phyloP scores from a whole-genome alignment of 2,888 invertebrate genomes.

The Amphimallon solstitiale region DNA sequence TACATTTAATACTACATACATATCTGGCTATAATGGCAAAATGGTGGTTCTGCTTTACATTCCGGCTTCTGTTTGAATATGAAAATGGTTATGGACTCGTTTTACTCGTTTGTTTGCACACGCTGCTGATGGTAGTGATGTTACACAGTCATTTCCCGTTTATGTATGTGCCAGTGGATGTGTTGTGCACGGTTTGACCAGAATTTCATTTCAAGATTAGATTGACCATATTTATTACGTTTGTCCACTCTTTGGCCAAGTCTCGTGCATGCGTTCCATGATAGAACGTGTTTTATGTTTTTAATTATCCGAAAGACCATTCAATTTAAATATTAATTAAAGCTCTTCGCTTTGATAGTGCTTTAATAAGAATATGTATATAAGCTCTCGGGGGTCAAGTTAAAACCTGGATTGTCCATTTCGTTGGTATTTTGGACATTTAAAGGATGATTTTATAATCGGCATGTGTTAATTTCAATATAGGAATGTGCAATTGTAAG shows the following conservation, averaged over 20 bases:
- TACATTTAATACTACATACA: too few species aligned
- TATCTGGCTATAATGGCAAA: too few species aligned
- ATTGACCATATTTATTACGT: constrained; percentile 56
- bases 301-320: constrained; percentile 33
- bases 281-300: constrained; percentile 43
- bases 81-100: constrained; percentile 49
- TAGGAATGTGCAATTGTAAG: too few species aligned
- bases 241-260: constrained; percentile 41
- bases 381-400: too few species aligned
- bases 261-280: constrained; percentile 24
- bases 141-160: neutral
- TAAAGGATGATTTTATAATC: too few species aligned
- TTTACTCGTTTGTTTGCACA: constrained; percentile 45
- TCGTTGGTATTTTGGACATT: too few species aligned
- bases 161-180: neutral
- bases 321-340: constrained; percentile 30
- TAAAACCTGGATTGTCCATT: too few species aligned
- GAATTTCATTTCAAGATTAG: constrained; percentile 58
- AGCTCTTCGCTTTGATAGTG: neutral
- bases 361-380: too few species aligned
- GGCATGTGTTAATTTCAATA: too few species aligned
- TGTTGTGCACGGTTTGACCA: constrained; percentile 48
- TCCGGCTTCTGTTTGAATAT: constrained; percentile 50
- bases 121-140: constrained; percentile 41
- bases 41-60: neutral